These are phyloP conservation scores for Pseudoips prasinana DNA, from an alignment of 2,888 invertebrate genomes.

Conservation along the genomic window DNA sequence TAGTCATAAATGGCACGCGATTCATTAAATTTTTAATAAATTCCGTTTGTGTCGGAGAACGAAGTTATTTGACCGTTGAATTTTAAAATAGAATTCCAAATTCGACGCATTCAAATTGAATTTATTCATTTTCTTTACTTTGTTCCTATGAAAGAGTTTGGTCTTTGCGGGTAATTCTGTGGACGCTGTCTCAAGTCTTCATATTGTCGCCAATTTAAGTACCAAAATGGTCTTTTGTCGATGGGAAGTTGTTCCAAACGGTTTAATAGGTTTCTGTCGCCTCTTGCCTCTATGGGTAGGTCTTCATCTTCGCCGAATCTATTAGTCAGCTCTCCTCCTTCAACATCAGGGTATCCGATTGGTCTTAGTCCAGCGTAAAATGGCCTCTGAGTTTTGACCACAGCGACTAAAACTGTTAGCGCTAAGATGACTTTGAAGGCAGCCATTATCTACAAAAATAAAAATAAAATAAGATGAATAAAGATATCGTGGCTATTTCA, in stretches of 20 bases:
- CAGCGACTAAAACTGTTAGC: slow-evolving; percentile 35
- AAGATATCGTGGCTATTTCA: neutral
- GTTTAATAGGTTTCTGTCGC: slow-evolving; percentile 24
- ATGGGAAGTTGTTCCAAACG: slow-evolving; percentile 20
- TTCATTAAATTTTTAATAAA: too few species aligned
- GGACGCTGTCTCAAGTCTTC: slow-evolving; percentile 64
- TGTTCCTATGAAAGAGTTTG: slow-evolving; percentile 40
- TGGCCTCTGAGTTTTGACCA: slow-evolving; percentile 81
- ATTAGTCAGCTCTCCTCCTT: slow-evolving; percentile 55
- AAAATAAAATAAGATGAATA: slow-evolving; percentile 11
- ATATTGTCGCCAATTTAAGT: slow-evolving; percentile 31
- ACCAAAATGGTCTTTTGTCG: slow-evolving; percentile 26
- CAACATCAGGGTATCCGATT: slow-evolving; percentile 82
- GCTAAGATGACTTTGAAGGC: slow-evolving; percentile 43
- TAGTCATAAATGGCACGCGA: too few species aligned
- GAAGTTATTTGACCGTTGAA: too few species aligned
- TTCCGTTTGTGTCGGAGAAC: too few species aligned
- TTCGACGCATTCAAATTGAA: too few species aligned
- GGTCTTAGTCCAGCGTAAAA: slow-evolving; percentile 83
- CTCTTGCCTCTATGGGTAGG: slow-evolving; percentile 80
- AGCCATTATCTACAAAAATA: slow-evolving; percentile 46
- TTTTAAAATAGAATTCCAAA: too few species aligned
- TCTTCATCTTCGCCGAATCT: slow-evolving; percentile 74
- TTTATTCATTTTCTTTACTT: slow-evolving; percentile 18
- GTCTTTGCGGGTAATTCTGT: slow-evolving; percentile 53